These are phyloP conservation scores for Triplophysa dalaica DNA, from an alignment of 2,113 vertebrate genomes.

Conservation along the genomic window DNA sequence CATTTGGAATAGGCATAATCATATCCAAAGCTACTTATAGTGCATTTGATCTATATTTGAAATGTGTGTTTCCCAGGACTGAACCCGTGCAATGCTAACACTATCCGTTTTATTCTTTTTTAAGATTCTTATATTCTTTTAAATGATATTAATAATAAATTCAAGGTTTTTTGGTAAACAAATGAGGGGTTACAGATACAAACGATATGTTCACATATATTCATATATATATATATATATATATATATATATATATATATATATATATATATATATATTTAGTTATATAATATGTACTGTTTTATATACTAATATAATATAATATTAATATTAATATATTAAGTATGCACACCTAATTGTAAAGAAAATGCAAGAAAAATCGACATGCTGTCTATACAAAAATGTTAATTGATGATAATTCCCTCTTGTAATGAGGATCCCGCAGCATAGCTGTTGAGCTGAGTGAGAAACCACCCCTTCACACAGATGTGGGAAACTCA, in stretches of 20 bases:
- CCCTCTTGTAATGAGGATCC: slow-evolving; percentile 36
- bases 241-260: no score
- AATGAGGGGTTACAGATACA: neutral
- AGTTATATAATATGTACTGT: neutral
- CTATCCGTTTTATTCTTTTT: neutral
- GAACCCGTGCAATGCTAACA: no score
- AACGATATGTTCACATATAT: no score
- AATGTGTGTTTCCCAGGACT: no score
- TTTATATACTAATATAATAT: no score
- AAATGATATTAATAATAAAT: no score
- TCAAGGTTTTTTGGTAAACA: neutral
- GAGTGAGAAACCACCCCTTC: slow-evolving; percentile 73
- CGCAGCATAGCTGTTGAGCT: slow-evolving; percentile 52
- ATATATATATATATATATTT: no score
- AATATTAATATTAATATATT: neutral
- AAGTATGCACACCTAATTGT: neutral
- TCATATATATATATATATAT: no score
- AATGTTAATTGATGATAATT: slow-evolving; percentile 29
- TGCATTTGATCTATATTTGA: neutral
- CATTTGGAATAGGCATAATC: neutral
- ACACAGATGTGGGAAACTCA: slow-evolving; percentile 80
- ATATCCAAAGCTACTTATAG: no score
- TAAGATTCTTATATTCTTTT: neutral
- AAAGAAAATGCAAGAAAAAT: neutral
- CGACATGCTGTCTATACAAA: neutral